Conservation (phyloP, 2,888 invertebrate genomes). For the Pimpla rufipes region DNA sequence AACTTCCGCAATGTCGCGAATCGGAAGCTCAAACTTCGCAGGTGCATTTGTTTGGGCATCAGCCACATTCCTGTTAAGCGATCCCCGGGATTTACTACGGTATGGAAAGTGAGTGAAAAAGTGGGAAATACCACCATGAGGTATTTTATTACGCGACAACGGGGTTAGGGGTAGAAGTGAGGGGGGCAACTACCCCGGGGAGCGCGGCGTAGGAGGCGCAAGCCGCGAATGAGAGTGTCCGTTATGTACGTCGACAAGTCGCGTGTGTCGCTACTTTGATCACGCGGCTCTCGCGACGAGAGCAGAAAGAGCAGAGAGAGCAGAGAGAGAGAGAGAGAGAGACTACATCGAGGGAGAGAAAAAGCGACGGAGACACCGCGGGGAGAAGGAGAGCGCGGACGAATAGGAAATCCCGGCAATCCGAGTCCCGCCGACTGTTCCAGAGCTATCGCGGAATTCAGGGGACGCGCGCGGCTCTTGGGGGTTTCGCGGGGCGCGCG, state of each 20-base stretch:
- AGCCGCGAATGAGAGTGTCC: constrained; percentile 53
- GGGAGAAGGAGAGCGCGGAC: too few relatives aligned
- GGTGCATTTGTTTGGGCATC: too few relatives aligned
- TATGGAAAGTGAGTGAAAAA: constrained; percentile 60
- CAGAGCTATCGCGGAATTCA: background rate
- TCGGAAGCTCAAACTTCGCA: too few relatives aligned
- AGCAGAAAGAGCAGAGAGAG: constrained; percentile 41
- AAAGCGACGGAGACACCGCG: constrained; percentile 37
- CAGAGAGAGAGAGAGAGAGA: constrained; percentile 18
- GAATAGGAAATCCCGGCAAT: constrained; percentile 11
- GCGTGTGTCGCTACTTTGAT: constrained; percentile 67
- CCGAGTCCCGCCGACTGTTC: constrained; percentile 46
- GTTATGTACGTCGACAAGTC: constrained; percentile 62
- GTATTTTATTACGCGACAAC: constrained; percentile 46
- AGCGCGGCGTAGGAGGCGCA: constrained; percentile 6
- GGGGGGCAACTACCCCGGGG: background rate
- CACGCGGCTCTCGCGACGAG: too few relatives aligned
- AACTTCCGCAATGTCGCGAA: too few relatives aligned
- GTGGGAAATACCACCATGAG: constrained; percentile 64
- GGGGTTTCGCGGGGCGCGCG: constrained; percentile 19
- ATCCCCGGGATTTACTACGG: too few relatives aligned
- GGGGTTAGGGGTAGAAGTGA: too few relatives aligned
- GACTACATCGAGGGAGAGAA: constrained; percentile 14
- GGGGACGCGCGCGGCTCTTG: background rate
- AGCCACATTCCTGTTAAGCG: too few relatives aligned